Evolutionary conservation across 1,140 invertebrate genomes (phyloP).

Genomic region (Bombus ignitus): DNA sequence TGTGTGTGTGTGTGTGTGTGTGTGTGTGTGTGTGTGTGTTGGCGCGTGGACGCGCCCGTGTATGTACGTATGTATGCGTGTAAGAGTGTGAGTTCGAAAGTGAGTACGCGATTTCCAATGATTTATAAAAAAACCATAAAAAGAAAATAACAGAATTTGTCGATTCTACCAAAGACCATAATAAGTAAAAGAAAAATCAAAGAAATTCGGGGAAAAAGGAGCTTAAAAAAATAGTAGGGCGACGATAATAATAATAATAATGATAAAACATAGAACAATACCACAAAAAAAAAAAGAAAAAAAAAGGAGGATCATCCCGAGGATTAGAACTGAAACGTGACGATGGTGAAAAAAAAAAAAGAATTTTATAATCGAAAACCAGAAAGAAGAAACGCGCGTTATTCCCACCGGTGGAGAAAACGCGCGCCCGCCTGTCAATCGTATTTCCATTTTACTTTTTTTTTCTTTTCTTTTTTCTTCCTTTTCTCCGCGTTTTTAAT

Average conservation of each 20-base stretch:
- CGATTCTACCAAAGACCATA: constrained; percentile 31
- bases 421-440: not conserved
- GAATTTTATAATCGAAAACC: constrained; percentile 31
- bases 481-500: not conserved
- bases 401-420: not conserved
- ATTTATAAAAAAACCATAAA: constrained; percentile 35
- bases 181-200: constrained; percentile 43
- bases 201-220: constrained; percentile 40
- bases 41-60: constrained; percentile 26
- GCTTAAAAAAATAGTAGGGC: constrained; percentile 2
- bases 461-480: not conserved
- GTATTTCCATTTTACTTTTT: not conserved
- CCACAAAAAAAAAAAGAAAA: not conserved
- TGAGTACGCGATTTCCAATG: constrained; percentile 28
- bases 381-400: constrained; percentile 45
- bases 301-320: not conserved
- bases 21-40: not conserved
- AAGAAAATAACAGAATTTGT: constrained; percentile 45
- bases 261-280: constrained; percentile 39
- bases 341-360: constrained; percentile 33
- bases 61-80: not conserved
- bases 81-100: constrained; percentile 30
- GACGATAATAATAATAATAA: constrained; percentile 26
- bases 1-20: not conserved
- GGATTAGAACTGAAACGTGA: constrained; percentile 9